Evolutionary conservation across 2,888 invertebrate species (phyloP).

Genomic region (Euclidia mi): DNA sequence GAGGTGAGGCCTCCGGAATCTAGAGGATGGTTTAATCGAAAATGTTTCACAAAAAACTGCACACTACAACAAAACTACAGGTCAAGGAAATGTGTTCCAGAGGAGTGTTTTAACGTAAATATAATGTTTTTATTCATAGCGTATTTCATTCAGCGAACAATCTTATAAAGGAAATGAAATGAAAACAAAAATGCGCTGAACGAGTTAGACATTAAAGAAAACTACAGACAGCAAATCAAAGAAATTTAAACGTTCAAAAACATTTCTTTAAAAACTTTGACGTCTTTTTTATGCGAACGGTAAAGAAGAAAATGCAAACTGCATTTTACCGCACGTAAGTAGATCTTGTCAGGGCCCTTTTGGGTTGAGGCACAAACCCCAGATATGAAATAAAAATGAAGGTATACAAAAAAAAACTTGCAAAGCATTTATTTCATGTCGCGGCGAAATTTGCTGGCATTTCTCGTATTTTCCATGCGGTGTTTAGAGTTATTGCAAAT

Average conservation of each 20-base stretch:
- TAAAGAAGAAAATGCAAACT: constrained; percentile 3
- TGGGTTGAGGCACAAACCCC: constrained; percentile 7
- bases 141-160: too few species aligned
- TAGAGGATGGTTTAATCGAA: too few species aligned
- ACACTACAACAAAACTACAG: too few species aligned
- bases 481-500: too few species aligned
- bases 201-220: neutral
- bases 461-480: constrained; percentile 24
- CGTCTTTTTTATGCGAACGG: neutral
- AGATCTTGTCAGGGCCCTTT: neutral
- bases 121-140: too few species aligned
- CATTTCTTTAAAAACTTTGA: neutral
- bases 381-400: constrained; percentile 11
- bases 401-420: too few species aligned
- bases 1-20: too few species aligned
- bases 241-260: neutral
- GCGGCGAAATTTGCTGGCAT: constrained; percentile 38
- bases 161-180: neutral
- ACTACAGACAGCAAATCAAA: constrained; percentile 1
- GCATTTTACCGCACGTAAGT: constrained; percentile 3
- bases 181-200: neutral
- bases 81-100: too few species aligned
- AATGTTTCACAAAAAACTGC: too few species aligned
- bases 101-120: too few species aligned
- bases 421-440: constrained; percentile 45